phyloP scores from a whole-genome alignment of 2,113 vertebrate species.

The Hippocampus barbouri region DNA sequence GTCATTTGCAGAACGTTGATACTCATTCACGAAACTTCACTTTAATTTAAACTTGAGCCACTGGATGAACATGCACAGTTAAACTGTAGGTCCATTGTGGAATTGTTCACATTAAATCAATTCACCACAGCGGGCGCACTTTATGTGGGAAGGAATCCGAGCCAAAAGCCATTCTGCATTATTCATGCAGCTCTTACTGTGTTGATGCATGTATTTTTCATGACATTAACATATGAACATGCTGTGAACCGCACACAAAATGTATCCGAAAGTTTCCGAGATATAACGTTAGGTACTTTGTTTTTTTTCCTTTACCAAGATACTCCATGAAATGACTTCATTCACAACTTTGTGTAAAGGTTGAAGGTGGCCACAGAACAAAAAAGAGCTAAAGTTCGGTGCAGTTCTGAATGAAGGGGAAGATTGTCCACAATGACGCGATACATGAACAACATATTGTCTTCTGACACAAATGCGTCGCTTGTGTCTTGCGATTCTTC shows the following conservation, averaged over 20 bases:
- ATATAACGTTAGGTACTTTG: too few relatives aligned
- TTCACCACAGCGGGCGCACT: not conserved
- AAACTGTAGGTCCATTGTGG: not conserved
- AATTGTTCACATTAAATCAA: not conserved
- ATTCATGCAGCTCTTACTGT: not conserved
- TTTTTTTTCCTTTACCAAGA: too few relatives aligned
- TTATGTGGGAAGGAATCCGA: slow-evolving; percentile 2
- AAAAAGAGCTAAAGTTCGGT: too few relatives aligned
- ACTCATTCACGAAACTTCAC: not conserved
- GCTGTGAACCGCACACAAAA: too few relatives aligned
- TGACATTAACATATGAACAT: not conserved
- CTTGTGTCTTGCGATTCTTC: not conserved
- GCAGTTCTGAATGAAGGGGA: not conserved
- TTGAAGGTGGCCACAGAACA: too few relatives aligned
- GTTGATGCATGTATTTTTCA: not conserved
- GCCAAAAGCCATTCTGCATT: not conserved
- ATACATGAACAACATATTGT: not conserved
- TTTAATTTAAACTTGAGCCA: not conserved
- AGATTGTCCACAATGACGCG: not conserved
- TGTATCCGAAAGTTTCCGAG: too few relatives aligned
- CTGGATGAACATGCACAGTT: not conserved
- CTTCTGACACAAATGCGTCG: not conserved
- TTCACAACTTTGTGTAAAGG: not conserved
- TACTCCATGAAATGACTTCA: too few relatives aligned
- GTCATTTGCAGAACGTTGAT: too few relatives aligned